These are phyloP conservation scores for Taeniopygia guttata DNA, from an alignment of 2,797 vertebrate genomes.

Conservation along the genomic window DNA sequence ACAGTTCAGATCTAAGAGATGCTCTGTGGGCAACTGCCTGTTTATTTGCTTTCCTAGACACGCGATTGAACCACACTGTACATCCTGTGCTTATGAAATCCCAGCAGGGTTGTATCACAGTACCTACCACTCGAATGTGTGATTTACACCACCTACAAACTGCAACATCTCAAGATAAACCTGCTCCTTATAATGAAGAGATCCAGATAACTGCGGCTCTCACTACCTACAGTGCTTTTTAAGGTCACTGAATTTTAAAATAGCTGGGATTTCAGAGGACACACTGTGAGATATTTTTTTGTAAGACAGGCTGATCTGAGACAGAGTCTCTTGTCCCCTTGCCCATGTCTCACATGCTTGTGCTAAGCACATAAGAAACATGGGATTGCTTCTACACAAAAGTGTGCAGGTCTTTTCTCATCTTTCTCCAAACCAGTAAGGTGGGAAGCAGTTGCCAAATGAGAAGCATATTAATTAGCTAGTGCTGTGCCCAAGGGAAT, in stretches of 20 bases:
- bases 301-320: neutral
- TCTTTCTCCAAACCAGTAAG: neutral
- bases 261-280: neutral
- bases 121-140: constrained; percentile 29
- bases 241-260: constrained; percentile 3
- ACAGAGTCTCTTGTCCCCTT: neutral
- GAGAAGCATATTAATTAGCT: neutral
- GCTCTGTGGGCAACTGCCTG: constrained; percentile 68
- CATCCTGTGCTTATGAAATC: constrained; percentile 78
- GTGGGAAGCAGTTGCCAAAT: neutral
- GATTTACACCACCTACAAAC: constrained; percentile 51
- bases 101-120: constrained; percentile 71
- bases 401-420: neutral
- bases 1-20: constrained; percentile 54
- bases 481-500: neutral
- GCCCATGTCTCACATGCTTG: neutral
- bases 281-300: neutral
- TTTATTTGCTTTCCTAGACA: constrained; percentile 75
- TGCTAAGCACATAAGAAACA: neutral
- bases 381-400: neutral
- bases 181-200: neutral
- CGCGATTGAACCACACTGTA: constrained; percentile 66
- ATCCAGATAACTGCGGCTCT: neutral
- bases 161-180: constrained; percentile 45
- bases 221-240: neutral